Base-by-base conservation (phyloP, 2,113 vertebrate genomes). In the Merops nubicus region DNA sequence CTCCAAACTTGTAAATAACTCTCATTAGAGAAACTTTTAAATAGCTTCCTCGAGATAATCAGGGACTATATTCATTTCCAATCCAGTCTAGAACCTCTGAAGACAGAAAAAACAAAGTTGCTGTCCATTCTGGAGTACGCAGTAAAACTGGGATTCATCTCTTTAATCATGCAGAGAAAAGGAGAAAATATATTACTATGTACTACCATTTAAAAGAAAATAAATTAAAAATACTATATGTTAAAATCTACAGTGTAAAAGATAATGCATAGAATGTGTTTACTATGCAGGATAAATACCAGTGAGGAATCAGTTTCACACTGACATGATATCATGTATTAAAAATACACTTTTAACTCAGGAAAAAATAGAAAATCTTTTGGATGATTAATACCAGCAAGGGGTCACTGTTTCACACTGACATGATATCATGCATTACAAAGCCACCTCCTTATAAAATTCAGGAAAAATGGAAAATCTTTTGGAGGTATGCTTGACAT, bases 361-460 rank as follows among this genome's bases (percentile, higher is more conserved):
- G 18, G 22, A 63, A 36, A 68, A 68, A 59, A 59, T 2, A 57
- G 8, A 23, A 42, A 56, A 19, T 26, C 33, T 74, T 85, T 19
- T 42, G 18, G 29, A 56, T n/a, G 45, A 57, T 4, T 65, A 65
- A 65, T 15, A 36, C 10, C 42, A 77, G 1, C 3, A 17, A 89
- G 36, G 20, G 91, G 11, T 6, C 12, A 34, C n/a, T n/a, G n/a
- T 76, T 86, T 20, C 12, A 36, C 45, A 50, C 17, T 18, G 29
- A 51, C 2, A 9, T 5, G 25, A 45, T 11, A 45, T 12, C 13
- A 15, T 17, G 3, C 4, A 51, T 42, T 25, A 43, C 78, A 45
- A n/a, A 1, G 0, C 1, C 22, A 8, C 2, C 3, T 0, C 3
- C 26, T 19, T 3, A 43, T 50, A 2, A 36, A 48, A n/a, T 78